Evolutionary conservation across 2,797 vertebrate species (phyloP).

Genomic region (Phalanger gymnotis): DNA sequence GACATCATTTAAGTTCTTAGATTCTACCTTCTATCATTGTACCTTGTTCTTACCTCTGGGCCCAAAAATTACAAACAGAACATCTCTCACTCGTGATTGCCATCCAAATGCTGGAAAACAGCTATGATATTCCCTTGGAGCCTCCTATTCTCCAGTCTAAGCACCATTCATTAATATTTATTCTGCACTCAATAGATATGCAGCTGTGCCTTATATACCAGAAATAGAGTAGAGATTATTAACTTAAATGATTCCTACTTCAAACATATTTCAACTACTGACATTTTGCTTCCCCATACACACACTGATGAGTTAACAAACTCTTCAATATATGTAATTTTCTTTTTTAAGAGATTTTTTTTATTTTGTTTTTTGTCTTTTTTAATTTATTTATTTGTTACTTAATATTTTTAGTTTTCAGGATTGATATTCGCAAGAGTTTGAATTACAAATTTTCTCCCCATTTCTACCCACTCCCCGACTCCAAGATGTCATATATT

Average conservation of each 20-base stretch:
- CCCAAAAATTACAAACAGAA: neutral
- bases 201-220: neutral
- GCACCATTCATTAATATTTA: neutral
- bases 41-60: neutral
- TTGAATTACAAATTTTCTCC: no score
- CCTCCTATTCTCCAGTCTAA: neutral
- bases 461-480: no score
- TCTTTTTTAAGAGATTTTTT: no score
- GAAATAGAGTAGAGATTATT: neutral
- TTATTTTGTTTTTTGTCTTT: no score
- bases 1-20: neutral
- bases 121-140: neutral
- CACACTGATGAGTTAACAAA: neutral
- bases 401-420: no score
- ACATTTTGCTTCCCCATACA: neutral
- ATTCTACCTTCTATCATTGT: neutral
- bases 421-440: no score
- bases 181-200: neutral
- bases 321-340: neutral
- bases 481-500: no score
- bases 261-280: neutral
- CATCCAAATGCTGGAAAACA: neutral
- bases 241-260: neutral
- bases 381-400: no score
- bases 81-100: neutral